Evolutionary conservation across 2,797 vertebrate species (phyloP), one percentile per base, ranked within the genome.

Genomic region (Sebastes variabilis): DNA sequence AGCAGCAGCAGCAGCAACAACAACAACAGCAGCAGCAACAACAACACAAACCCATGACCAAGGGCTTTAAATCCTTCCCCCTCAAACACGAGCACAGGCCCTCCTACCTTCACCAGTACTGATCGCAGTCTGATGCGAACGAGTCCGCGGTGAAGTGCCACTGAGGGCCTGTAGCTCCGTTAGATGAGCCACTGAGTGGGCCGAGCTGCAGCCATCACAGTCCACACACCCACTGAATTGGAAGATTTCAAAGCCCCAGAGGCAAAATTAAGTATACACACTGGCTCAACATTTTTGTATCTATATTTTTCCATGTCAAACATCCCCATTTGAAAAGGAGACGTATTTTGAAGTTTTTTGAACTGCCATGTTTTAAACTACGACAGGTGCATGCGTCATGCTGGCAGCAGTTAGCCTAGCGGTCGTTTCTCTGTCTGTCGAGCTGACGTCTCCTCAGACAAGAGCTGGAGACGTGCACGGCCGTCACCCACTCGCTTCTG

Each of bases 61-160:
- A 99, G 97, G 98, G 97, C 97, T 99, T 99, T 83, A 99, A 99
- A 96, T 97, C 97, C 75, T 99, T 99, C 91, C 98, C 97, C 0
- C 95, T 98, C 61, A 99, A 99, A 96, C 98, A 97, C 3, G 99
- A 99, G 80, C 97, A 97, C 91, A 96, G 98, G 91, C 97, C 97
- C 1, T 98, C 99, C 22, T 99, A 99, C 93, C 95, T 99, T 93
- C 98, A 98, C 86, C 98, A 99, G 94, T 99, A 98, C 96, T 99
- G 93, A 98, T 6, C 36, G 4, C 36, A 13, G 52, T 62, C 74
- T 60, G 12, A 62, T 6, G 54, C 13, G 20, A 75, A 20, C 12
- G 1, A 59, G 81, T 75, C 72, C 22, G 3, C 9, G 46, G 85
- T 65, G 84, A 81, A 73, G 88, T 9, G 61, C 75, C 72, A 46